Evolutionary conservation across 1,140 invertebrate genomes (phyloP).

Genomic region (Trissolcus basalis): DNA sequence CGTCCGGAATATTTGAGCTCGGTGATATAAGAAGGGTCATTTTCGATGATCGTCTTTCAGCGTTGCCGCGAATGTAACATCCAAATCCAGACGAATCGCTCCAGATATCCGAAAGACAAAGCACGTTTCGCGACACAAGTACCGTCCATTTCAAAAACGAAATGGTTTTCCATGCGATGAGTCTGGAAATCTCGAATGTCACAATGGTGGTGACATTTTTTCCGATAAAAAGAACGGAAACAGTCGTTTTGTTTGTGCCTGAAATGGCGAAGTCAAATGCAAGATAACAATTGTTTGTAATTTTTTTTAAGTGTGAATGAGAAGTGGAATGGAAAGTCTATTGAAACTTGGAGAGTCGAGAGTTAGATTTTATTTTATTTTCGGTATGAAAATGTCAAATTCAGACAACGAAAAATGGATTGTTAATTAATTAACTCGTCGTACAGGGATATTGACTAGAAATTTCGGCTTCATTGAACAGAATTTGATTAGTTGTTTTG

Average conservation of each 20-base stretch:
- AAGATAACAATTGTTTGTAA: background rate
- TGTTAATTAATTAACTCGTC: no score
- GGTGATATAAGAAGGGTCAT: conserved; percentile 3
- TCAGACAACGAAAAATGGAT: no score
- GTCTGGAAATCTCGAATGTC: no score
- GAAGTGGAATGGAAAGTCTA: background rate
- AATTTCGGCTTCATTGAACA: no score
- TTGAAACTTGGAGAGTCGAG: background rate
- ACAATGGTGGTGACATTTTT: no score
- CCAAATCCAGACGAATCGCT: conserved; percentile 27
- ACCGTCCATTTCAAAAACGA: background rate
- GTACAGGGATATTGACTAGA: no score
- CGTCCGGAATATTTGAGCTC: background rate
- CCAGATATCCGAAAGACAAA: conserved; percentile 4
- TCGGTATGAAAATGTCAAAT: no score
- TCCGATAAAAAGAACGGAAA: no score
- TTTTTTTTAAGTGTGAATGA: background rate
- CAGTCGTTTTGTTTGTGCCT: no score
- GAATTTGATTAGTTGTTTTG: no score
- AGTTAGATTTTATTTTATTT: background rate
- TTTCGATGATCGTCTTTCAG: conserved; percentile 25
- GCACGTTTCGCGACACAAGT: conserved; percentile 1
- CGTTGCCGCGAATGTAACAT: background rate
- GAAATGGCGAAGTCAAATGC: no score
- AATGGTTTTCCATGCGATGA: no score